Conservation (phyloP, 2,113 vertebrate species). For the Sinosuthora webbiana region DNA sequence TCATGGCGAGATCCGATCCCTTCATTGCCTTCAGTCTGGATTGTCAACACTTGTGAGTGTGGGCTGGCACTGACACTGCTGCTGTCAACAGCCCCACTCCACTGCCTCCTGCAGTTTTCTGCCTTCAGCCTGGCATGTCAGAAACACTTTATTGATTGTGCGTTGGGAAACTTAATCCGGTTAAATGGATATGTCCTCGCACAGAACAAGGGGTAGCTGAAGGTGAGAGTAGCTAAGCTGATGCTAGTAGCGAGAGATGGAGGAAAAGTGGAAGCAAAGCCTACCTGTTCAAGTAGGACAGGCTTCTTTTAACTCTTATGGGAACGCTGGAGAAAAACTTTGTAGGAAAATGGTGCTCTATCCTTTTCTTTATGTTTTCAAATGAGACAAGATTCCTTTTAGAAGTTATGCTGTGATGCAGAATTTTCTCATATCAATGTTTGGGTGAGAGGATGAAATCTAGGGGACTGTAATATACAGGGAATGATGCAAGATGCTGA, state of each 20-base stretch:
- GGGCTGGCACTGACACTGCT: background rate
- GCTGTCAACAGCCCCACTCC: background rate
- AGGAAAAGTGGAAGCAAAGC: background rate
- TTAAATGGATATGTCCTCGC: background rate
- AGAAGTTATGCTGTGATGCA: background rate
- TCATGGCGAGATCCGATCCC: background rate
- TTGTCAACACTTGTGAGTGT: background rate
- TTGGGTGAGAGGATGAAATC: background rate
- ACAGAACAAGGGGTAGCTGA: background rate
- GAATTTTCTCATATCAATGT: background rate
- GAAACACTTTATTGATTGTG: background rate
- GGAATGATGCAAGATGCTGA: background rate
- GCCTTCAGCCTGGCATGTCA: background rate
- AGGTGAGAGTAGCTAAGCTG: background rate
- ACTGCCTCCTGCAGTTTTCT: background rate
- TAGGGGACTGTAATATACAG: background rate
- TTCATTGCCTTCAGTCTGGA: background rate
- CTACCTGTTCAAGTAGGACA: background rate
- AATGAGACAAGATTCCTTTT: background rate
- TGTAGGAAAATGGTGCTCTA: background rate
- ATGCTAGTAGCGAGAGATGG: background rate
- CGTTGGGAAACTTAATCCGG: background rate
- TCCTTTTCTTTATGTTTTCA: background rate
- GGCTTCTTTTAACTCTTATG: background rate
- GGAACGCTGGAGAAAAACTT: background rate